phyloP scores from a whole-genome alignment of 2,888 invertebrate genomes.

The Luperina nickerlii region DNA sequence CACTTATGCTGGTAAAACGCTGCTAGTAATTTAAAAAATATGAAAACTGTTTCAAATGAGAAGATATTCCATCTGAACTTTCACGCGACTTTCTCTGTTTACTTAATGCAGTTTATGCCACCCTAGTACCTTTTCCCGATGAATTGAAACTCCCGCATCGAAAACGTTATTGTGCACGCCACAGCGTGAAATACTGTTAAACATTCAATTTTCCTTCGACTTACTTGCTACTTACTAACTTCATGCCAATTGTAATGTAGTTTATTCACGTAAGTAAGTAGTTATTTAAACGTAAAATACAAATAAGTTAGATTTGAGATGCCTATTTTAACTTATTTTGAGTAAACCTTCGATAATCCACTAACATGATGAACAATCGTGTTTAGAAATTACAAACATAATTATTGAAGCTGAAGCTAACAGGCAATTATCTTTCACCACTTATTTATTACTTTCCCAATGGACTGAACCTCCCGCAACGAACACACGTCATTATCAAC shows the following conservation, averaged over 20 bases:
- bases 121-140: conserved; percentile 13
- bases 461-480: conserved; percentile 20
- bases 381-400: neutral
- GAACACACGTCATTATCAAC: conserved; percentile 19
- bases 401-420: neutral
- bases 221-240: neutral
- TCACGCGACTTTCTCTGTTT: neutral
- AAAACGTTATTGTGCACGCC: neutral
- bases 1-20: no score
- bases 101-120: neutral
- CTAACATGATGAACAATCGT: neutral
- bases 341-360: neutral
- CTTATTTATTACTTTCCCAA: neutral
- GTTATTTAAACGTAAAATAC: neutral
- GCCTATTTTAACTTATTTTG: no score
- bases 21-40: neutral
- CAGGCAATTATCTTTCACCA: neutral
- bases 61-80: neutral
- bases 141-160: conserved; percentile 2
- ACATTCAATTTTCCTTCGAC: neutral
- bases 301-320: neutral
- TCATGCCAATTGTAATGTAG: neutral
- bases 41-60: neutral
- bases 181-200: neutral
- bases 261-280: neutral